A percentile compares a stretch with the other conserved stretches of the same genome.
Evolutionary conservation across 2,888 invertebrate genomes (phyloP).

Genomic region (Rhorus exstirpatorius): DNA sequence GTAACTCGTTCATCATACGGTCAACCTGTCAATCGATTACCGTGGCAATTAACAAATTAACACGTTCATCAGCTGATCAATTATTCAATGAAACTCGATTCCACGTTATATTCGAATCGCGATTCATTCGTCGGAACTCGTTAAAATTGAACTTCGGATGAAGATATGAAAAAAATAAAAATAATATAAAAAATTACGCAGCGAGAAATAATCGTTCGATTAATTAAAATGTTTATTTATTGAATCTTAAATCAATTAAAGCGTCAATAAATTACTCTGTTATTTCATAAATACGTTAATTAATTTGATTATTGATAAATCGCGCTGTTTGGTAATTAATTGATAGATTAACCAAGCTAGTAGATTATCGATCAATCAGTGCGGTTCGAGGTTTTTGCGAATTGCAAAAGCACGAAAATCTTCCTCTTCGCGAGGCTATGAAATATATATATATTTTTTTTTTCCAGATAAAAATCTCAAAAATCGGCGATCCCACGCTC

Average conservation of each 20-base stretch:
- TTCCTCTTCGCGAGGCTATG: neutral
- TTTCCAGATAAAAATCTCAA: constrained; percentile 73
- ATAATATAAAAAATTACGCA: no score
- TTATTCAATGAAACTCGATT: neutral
- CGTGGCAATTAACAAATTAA: neutral
- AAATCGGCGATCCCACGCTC: constrained; percentile 69
- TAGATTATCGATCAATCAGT: constrained; percentile 4
- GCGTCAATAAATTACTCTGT: constrained; percentile 12
- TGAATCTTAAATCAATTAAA: neutral
- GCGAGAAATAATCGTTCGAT: no score
- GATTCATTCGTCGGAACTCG: neutral
- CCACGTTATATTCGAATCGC: neutral
- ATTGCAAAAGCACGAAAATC: no score
- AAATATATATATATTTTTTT: constrained; percentile 9
- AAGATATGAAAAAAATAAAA: neutral
- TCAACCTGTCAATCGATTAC: neutral
- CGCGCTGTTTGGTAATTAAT: neutral
- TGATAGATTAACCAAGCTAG: neutral
- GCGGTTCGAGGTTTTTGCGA: constrained; percentile 7
- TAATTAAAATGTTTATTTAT: constrained; percentile 1
- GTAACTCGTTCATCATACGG: constrained; percentile 5
- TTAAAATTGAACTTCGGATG: neutral
- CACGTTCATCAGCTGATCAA: constrained; percentile 10
- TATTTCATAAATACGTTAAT: neutral
- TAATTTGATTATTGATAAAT: neutral